Base-by-base conservation (phyloP, 1,140 invertebrate species). In the Musca vetustissima region DNA sequence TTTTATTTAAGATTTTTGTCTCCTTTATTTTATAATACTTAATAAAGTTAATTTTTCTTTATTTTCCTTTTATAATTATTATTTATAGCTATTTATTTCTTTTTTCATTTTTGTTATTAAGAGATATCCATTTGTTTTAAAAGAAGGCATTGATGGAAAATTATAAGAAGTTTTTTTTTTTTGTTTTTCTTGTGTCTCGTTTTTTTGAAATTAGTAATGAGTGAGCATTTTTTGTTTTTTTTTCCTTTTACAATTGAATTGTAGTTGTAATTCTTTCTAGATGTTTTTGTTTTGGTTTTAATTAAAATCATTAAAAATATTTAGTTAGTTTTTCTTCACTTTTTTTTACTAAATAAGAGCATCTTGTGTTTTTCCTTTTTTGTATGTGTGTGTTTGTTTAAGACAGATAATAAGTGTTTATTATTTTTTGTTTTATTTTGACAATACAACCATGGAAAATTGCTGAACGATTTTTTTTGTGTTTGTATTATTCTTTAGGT, bases 371-470 rank as follows among this genome's bases (percentile, higher is more conserved):
- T 50, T 36, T 64, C 15, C 53, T 25, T 64, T 59, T 69, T 55
- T 66, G 28, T n/a, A 11, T 43, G 13, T 43, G 36, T 43, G 36
- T 9, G 11, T 43, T 2, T 11, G 65, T 67, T 25, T 53, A 43
- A 43, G 36, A 43, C 36, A 43, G 36, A 43, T 43, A 43, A 43
- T 43, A 43, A 43, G 36, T 43, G 36, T 43, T 43, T 43, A 8
- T 11, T 6, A 9, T 43, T 43, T 61, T 43, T 7, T 43, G 6
- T 9, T 43, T 11, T 43, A 43, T 43, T 32, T 61, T 48, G 66
- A 70, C 69, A 70, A 65, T 80, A 80, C 78, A 80, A 80, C 78
- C 78, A 72, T 77, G 71, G 72, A 71, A 61, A 80, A 80, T 80
- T 80, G 78, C 78, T 80, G 74, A 76, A 43, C 36, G 36, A 43